Percentiles rank a stretch among this genome's conserved stretches.
phyloP scores from a whole-genome alignment of 1,140 invertebrate species.

The Aphidius gifuensis region DNA sequence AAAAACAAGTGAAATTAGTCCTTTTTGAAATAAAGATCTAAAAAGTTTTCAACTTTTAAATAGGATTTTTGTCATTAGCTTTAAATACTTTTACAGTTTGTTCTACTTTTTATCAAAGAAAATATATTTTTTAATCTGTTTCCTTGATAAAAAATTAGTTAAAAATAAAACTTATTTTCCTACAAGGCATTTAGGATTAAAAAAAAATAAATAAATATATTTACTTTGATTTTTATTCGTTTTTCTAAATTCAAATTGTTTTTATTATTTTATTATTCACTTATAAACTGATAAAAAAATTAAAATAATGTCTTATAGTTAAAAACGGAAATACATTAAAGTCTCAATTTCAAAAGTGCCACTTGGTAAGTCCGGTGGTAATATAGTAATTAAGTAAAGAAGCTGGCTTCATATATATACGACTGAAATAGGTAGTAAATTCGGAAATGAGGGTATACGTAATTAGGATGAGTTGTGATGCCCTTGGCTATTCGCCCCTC shows the following conservation, averaged over 20 bases:
- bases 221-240: no score
- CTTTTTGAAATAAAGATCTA: conserved; percentile 14
- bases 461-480: conserved; percentile 48
- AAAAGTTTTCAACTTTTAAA: conserved; percentile 28
- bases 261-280: neutral
- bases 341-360: conserved; percentile 37
- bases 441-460: conserved; percentile 46
- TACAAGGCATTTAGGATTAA: no score
- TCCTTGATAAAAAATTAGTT: neutral
- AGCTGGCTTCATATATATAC: conserved; percentile 36
- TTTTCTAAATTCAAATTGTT: no score
- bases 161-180: no score
- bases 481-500: conserved; percentile 26
- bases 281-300: no score
- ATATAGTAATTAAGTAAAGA: conserved; percentile 44
- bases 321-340: conserved; percentile 39
- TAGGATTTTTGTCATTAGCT: conserved; percentile 32
- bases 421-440: conserved; percentile 26
- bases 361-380: conserved; percentile 38
- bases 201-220: no score
- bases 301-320: neutral
- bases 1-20: conserved; percentile 19
- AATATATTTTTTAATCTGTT: conserved; percentile 12
- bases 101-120: conserved; percentile 12
- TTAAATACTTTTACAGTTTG: conserved; percentile 27